Evolutionary conservation across 2,888 invertebrate genomes (phyloP).

Genomic region (Ommatoiulus sabulosus): DNA sequence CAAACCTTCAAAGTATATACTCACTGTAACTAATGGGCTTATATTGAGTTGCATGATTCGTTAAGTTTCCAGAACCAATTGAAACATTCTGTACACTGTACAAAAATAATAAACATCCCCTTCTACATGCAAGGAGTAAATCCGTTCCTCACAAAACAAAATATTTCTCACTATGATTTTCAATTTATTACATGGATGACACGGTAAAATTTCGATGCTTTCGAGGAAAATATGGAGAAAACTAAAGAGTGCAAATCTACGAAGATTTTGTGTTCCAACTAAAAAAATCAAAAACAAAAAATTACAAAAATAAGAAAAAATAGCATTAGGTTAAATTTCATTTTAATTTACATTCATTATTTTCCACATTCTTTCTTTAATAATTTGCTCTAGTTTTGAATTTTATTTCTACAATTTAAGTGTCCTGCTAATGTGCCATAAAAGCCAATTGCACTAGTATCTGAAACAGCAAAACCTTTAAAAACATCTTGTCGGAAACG

Average conservation of each 20-base stretch:
- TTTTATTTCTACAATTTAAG: no score
- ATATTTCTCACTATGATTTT: background rate
- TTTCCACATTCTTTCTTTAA: no score
- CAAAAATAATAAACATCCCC: background rate
- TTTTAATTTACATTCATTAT: no score
- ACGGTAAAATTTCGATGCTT: background rate
- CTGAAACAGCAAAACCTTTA: no score
- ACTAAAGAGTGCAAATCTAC: background rate
- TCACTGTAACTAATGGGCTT: background rate
- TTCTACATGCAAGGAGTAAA: background rate
- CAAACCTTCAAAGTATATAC: background rate
- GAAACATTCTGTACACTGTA: background rate
- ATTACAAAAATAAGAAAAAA: no score
- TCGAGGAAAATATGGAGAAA: background rate
- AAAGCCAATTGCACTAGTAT: no score
- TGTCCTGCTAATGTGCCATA: no score
- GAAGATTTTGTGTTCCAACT: no score
- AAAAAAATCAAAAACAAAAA: no score
- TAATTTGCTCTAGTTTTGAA: no score
- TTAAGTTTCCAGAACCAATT: background rate
- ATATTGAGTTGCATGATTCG: background rate
- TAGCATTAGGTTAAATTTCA: no score
- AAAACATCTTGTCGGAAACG: no score
- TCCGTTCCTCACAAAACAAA: background rate
- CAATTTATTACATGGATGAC: background rate